Evolutionary conservation across 2,888 invertebrate species (phyloP).

Genomic region (Malthinus seriepunctatus): DNA sequence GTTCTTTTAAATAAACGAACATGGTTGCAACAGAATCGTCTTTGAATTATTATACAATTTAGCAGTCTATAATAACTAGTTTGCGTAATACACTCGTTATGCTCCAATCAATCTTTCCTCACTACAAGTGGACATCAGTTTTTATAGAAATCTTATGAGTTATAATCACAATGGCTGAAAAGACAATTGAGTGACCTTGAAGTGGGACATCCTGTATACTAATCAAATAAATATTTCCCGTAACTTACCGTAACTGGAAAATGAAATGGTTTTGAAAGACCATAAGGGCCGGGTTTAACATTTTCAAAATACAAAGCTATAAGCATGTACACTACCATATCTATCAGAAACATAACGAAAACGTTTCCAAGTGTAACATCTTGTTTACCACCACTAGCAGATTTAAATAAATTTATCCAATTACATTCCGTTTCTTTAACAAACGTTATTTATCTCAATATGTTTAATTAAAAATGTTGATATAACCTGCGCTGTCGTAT

Average conservation of each 20-base stretch:
- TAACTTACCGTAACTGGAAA: constrained; percentile 36
- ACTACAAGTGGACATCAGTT: constrained; percentile 54
- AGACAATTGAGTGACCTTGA: too few relatives aligned
- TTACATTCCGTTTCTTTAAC: constrained; percentile 53
- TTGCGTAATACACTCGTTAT: too few relatives aligned
- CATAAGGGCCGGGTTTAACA: constrained; percentile 63
- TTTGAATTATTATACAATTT: too few relatives aligned
- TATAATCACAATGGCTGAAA: constrained; percentile 48
- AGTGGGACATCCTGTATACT: too few relatives aligned
- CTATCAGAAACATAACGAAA: constrained; percentile 58
- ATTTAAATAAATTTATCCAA: constrained; percentile 54
- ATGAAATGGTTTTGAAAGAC: constrained; percentile 59
- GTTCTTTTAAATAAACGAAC: too few relatives aligned
- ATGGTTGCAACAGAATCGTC: too few relatives aligned
- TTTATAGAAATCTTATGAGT: constrained; percentile 54
- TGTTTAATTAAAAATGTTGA: background rate
- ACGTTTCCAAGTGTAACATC: too few relatives aligned
- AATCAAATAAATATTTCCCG: too few relatives aligned
- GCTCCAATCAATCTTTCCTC: too few relatives aligned
- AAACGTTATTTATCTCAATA: constrained; percentile 15
- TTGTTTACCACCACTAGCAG: constrained; percentile 43
- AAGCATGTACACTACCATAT: constrained; percentile 56
- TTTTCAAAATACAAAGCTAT: constrained; percentile 65
- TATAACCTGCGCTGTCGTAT: constrained; percentile 50
- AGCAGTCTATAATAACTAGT: too few relatives aligned